Evolutionary conservation across 2,797 vertebrate genomes (phyloP).

Genomic region (Lophius americanus): DNA sequence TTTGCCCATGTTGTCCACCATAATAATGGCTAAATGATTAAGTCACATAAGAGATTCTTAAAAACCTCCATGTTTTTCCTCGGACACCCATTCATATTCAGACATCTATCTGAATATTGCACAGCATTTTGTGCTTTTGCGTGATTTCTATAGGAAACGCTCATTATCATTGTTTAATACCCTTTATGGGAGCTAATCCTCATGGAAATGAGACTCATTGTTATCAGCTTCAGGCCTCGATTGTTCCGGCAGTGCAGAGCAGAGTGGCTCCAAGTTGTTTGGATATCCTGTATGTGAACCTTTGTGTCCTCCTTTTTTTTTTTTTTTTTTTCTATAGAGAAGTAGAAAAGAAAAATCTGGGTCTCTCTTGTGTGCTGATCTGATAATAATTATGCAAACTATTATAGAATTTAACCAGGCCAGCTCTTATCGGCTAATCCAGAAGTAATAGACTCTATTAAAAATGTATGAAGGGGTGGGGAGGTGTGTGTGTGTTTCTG

Average conservation of each 20-base stretch:
- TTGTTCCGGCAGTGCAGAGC: conserved; percentile 56
- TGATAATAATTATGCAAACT: conserved; percentile 86
- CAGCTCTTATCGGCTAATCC: conserved; percentile 85
- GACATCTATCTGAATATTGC: conserved; percentile 66
- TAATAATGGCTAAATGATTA: no score
- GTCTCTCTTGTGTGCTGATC: conserved; percentile 68
- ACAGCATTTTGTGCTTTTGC: conserved; percentile 52
- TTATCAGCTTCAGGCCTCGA: conserved; percentile 66
- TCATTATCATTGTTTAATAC: conserved; percentile 68
- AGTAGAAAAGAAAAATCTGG: conserved; percentile 65
- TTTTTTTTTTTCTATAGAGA: conserved; percentile 41
- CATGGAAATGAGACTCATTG: conserved; percentile 78
- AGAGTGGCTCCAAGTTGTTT: conserved; percentile 66
- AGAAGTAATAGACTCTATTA: conserved; percentile 88
- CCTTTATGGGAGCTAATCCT: conserved; percentile 72
- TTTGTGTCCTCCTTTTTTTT: conserved; percentile 58
- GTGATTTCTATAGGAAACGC: conserved; percentile 60
- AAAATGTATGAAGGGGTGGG: conserved; percentile 83
- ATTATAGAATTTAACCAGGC: conserved; percentile 85
- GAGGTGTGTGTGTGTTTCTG: conserved; percentile 15
- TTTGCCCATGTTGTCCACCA: no score
- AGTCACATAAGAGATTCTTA: no score
- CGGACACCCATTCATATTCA: conserved; percentile 37
- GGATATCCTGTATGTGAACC: conserved; percentile 71
- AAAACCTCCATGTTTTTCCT: conserved; percentile 16